Conservation (phyloP, 2,888 invertebrate genomes). For the Heterodera filipjevi region DNA sequence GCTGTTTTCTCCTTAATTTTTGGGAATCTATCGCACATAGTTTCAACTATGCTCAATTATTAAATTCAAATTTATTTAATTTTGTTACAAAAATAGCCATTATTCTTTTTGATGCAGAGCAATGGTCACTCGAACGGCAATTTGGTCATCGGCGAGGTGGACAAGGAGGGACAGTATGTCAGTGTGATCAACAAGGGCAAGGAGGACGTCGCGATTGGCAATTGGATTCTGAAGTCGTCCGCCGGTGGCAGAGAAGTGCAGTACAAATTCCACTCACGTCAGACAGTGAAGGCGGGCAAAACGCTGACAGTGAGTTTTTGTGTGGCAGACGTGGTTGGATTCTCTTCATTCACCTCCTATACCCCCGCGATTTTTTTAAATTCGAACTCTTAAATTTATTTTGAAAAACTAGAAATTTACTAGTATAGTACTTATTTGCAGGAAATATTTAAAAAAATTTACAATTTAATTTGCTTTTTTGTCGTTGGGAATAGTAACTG, state of each 20-base stretch:
- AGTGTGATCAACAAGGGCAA: constrained; percentile 53
- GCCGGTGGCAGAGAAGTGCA: constrained; percentile 51
- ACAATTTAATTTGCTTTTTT: too few species aligned
- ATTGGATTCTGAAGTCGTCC: constrained; percentile 49
- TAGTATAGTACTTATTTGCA: too few species aligned
- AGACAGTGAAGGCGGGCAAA: constrained; percentile 44
- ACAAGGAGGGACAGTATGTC: constrained; percentile 54
- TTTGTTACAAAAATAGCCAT: not conserved
- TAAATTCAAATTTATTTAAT: not conserved
- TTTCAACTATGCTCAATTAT: too few species aligned
- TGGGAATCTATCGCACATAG: too few species aligned
- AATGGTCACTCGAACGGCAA: constrained; percentile 34
- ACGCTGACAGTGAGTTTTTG: constrained; percentile 40
- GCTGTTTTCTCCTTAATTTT: too few species aligned
- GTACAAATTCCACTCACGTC: constrained; percentile 48
- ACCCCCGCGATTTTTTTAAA: not conserved
- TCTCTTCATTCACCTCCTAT: not conserved
- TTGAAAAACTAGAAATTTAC: too few species aligned
- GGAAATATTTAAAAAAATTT: too few species aligned
- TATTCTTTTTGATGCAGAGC: constrained; percentile 29
- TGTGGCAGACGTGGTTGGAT: too few species aligned
- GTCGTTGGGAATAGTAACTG: too few species aligned
- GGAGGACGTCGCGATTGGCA: constrained; percentile 56
- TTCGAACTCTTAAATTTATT: not conserved
- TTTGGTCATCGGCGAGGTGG: constrained; percentile 47